Base-by-base conservation (phyloP, 2,113 vertebrate species). In the Galbula dea region DNA sequence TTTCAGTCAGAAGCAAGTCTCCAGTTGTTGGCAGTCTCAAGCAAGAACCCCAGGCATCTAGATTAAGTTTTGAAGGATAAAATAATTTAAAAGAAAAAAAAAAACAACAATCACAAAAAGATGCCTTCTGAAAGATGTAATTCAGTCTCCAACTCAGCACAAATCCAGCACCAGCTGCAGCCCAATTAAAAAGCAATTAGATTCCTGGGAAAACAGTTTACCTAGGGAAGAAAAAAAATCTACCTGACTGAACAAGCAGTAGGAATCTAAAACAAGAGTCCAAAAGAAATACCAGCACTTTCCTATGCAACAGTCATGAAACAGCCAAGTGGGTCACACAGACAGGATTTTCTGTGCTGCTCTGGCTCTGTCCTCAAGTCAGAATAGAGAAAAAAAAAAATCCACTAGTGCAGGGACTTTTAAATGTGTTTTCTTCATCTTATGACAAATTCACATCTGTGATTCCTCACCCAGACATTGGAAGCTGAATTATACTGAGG, bases 151-250 rank as follows among this genome's bases (percentile, higher is more conserved):
- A 84, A 3, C 75, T 90, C 86, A 63, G 92, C 80, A 90, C 34
- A 94, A 92, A 81, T 23, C 83, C 69, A 92, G 69, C 45, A 72
- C 10, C 91, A 93, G 93, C 87, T 94, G 63, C 72, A 85, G 91
- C 66, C 71, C 57, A 95, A 93, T 94, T 95, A 89, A 95, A 94
- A 96, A 87, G 90, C 87, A 84, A 86, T 95, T 73, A 85, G 9
- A 21, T 68, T 65, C 48, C 65, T 6, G 22, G 71, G 52, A 82
- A 87, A 92, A 82, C n/a, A 65, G 27, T 79, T 92, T 65, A 48
- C 15, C 30, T 8, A 2, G 36, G 61, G n/a, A 80, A 89, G 24
- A 68, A 46, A 67, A 69, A 77, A 71, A 23, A 12, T 55, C 52
- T 82, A 67, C 82, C 89, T 91, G 48, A 45, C 19, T 27, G 27